Conservation (phyloP, 2,797 vertebrate species). For the Dendrocincla fuliginosa region DNA sequence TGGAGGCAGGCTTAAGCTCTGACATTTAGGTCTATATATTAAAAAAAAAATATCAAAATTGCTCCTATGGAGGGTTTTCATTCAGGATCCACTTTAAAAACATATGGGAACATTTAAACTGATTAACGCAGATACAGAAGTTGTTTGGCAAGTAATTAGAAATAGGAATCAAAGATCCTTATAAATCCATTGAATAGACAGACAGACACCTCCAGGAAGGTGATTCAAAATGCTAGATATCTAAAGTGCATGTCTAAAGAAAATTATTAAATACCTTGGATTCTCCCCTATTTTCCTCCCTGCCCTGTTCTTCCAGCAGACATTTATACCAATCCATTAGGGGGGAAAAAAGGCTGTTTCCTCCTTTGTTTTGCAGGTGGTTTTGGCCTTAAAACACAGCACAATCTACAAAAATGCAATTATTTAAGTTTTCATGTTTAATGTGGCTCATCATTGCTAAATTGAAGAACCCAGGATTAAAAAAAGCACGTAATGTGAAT, state of each 20-base stretch:
- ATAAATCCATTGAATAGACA: not conserved
- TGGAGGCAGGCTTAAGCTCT: not conserved
- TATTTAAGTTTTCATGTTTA: not conserved
- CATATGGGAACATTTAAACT: accelerated
- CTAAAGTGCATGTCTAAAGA: not conserved
- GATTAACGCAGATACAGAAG: not conserved
- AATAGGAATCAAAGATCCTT: not conserved
- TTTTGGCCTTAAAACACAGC: not conserved
- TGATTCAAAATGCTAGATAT: not conserved
- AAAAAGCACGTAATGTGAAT: constrained; percentile 50
- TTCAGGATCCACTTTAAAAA: not conserved
- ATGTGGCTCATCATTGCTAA: not conserved
- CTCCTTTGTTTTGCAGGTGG: not conserved
- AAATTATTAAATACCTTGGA: not conserved
- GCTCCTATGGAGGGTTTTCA: not conserved
- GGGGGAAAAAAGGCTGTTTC: not conserved
- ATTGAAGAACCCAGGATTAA: not conserved
- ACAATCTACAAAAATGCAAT: not conserved
- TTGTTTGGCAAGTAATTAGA: not conserved
- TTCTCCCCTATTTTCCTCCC: not conserved
- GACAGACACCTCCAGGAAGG: not conserved
- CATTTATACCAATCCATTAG: not conserved
- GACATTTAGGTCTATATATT: not conserved
- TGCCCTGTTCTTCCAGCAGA: not conserved
- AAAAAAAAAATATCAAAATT: not conserved